Percentiles rank a stretch among this genome's conserved stretches.
Evolutionary conservation across 1,140 invertebrate genomes (phyloP).

Genomic region (Drusus annulatus): DNA sequence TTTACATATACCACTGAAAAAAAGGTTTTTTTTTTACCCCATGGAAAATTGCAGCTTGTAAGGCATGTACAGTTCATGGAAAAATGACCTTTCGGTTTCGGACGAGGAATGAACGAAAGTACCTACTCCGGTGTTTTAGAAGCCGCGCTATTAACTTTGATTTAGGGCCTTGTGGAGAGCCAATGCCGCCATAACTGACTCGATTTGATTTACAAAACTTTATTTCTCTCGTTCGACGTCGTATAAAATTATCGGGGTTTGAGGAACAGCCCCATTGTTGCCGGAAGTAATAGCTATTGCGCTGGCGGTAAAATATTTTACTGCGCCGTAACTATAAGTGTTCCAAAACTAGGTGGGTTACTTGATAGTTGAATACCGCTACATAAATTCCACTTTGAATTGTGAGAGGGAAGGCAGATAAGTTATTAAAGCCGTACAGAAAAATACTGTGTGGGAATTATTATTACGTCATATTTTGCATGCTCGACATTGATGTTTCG

Average conservation of each 20-base stretch:
- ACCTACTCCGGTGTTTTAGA: background rate
- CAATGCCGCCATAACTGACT: slow-evolving; percentile 1
- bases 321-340: slow-evolving; percentile 12
- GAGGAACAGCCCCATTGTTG: background rate
- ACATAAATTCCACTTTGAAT: background rate
- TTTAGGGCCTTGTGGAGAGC: slow-evolving; percentile 8
- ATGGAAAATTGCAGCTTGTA: background rate
- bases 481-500: too few relatives aligned
- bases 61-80: background rate
- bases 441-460: too few relatives aligned
- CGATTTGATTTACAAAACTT: slow-evolving; percentile 19
- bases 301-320: slow-evolving; percentile 19
- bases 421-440: too few relatives aligned
- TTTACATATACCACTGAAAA: too few relatives aligned
- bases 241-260: slow-evolving; percentile 25
- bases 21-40: too few relatives aligned
- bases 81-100: background rate
- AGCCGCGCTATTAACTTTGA: background rate
- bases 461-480: too few relatives aligned
- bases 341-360: background rate
- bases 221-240: slow-evolving; percentile 11
- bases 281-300: background rate
- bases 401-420: background rate
- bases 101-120: slow-evolving; percentile 2
- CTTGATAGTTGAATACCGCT: background rate